phyloP scores from a whole-genome alignment of 2,888 invertebrate species.

The Electrophaes corylata region DNA sequence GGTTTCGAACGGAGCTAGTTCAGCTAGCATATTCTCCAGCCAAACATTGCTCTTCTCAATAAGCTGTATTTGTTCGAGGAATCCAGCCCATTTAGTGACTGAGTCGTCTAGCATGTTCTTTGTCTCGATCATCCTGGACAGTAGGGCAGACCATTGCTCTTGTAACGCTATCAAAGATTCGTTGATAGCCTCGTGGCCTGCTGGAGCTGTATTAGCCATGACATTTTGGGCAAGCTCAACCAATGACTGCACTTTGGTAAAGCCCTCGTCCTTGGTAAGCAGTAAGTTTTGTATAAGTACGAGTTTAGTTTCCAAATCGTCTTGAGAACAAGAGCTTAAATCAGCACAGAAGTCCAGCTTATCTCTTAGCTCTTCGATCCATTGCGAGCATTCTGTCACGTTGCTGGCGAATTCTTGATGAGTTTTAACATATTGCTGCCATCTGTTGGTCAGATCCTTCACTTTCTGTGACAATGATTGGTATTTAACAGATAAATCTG shows the following conservation, averaged over 20 bases:
- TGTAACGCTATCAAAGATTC: conserved; percentile 92
- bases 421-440: conserved; percentile 95
- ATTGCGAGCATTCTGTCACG: conserved; percentile 90
- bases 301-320: conserved; percentile 93
- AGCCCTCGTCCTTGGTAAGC: conserved; percentile 96
- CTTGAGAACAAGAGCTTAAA: conserved; percentile 91
- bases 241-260: conserved; percentile 92
- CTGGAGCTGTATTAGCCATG: conserved; percentile 94
- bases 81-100: conserved; percentile 95
- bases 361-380: conserved; percentile 92
- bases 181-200: conserved; percentile 94
- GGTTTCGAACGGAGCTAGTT: conserved; percentile 89
- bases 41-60: conserved; percentile 92
- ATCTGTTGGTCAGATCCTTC: conserved; percentile 94
- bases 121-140: conserved; percentile 95
- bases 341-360: conserved; percentile 95
- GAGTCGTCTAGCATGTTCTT: conserved; percentile 94
- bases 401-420: conserved; percentile 95
- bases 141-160: conserved; percentile 94
- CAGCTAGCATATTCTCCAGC: conserved; percentile 89
- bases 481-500: conserved; percentile 96
- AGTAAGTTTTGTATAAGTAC: conserved; percentile 93
- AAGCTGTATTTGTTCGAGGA: conserved; percentile 93
- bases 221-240: conserved; percentile 97
- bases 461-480: conserved; percentile 95